Conservation (phyloP, 2,888 invertebrate genomes). For the Tetragonula carbonaria region DNA sequence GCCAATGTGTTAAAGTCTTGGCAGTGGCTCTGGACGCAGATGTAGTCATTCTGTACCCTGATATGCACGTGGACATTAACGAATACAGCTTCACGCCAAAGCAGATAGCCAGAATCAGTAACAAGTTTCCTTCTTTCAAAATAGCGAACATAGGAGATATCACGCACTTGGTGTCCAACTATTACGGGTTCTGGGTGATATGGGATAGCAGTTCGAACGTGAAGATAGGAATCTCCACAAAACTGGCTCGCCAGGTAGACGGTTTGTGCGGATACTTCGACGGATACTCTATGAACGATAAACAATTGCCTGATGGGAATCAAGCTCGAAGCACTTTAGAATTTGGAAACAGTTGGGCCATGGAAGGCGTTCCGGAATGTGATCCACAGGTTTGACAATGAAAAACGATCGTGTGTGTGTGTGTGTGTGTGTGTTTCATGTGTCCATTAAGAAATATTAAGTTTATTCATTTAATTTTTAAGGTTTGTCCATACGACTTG, state of each 20-base stretch:
- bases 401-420: no score
- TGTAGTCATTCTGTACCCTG: slow-evolving; percentile 81
- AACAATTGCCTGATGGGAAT: slow-evolving; percentile 88
- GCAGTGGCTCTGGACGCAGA: slow-evolving; percentile 89
- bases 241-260: slow-evolving; percentile 88
- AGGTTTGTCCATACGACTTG: slow-evolving; percentile 86
- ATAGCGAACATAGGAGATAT: slow-evolving; percentile 89
- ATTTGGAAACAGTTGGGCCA: slow-evolving; percentile 91
- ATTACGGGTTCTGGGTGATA: slow-evolving; percentile 90
- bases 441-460: neutral
- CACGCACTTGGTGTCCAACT: slow-evolving; percentile 88
- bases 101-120: slow-evolving; percentile 87
- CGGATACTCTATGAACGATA: slow-evolving; percentile 88
- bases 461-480: neutral
- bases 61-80: slow-evolving; percentile 78
- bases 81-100: slow-evolving; percentile 81
- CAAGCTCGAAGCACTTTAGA: slow-evolving; percentile 87
- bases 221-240: slow-evolving; percentile 89
- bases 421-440: no score
- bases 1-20: slow-evolving; percentile 87
- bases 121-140: slow-evolving; percentile 86
- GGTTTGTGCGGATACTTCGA: slow-evolving; percentile 93
- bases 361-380: slow-evolving; percentile 84
- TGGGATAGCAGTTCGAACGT: slow-evolving; percentile 89
- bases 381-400: slow-evolving; percentile 81